These are phyloP conservation scores for Teleiodes luculella DNA, from an alignment of 2,888 invertebrate species.

Conservation along the genomic window DNA sequence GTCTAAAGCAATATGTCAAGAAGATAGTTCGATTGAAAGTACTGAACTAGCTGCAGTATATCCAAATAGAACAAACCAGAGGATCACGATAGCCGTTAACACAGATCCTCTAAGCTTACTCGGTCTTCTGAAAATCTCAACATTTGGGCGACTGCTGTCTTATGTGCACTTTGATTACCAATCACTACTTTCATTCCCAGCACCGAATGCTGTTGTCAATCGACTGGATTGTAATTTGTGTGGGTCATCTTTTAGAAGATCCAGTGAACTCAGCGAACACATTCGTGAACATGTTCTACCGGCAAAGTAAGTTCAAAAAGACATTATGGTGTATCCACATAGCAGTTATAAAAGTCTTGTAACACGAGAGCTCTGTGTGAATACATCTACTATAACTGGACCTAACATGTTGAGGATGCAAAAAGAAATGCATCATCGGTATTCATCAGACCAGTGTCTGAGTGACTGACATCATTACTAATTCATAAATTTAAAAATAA, in stretches of 20 bases:
- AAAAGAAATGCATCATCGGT: too few relatives aligned
- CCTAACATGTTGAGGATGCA: too few relatives aligned
- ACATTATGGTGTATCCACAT: too few relatives aligned
- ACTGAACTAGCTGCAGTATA: not conserved
- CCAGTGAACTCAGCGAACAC: slow-evolving; percentile 54
- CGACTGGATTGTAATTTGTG: slow-evolving; percentile 51
- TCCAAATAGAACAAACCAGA: slow-evolving; percentile 10
- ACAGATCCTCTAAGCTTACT: slow-evolving; percentile 60
- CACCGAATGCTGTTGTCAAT: not conserved
- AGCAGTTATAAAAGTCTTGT: too few relatives aligned
- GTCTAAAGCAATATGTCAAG: slow-evolving; percentile 28
- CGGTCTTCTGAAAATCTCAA: slow-evolving; percentile 49
- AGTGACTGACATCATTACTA: too few relatives aligned
- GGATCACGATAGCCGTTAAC: slow-evolving; percentile 57
- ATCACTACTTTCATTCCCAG: slow-evolving; percentile 34
- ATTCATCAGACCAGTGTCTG: too few relatives aligned
- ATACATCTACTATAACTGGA: too few relatives aligned
- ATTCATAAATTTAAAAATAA: too few relatives aligned
- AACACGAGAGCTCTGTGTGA: too few relatives aligned
- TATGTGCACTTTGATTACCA: slow-evolving; percentile 46
- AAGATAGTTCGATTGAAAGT: slow-evolving; percentile 10
- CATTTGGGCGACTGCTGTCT: slow-evolving; percentile 48
- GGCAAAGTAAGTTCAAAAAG: not conserved
- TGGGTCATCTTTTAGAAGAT: slow-evolving; percentile 46
- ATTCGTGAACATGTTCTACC: slow-evolving; percentile 45